Conservation (phyloP, 2,888 invertebrate genomes). For the Byasa hedistus region DNA sequence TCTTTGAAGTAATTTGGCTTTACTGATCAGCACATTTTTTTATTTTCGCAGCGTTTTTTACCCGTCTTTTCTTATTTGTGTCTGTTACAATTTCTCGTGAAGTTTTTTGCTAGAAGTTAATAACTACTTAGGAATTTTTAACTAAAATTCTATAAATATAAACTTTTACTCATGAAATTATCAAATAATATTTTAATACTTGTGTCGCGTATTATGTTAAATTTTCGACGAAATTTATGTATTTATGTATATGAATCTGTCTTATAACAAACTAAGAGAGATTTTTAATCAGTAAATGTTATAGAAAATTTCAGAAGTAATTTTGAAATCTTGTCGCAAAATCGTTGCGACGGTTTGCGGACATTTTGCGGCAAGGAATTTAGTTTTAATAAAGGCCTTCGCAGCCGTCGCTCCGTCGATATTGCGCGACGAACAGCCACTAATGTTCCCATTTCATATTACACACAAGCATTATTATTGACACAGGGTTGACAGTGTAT, state of each 20-base stretch:
- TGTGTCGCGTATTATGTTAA: not conserved
- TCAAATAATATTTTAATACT: no score
- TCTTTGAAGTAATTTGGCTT: constrained; percentile 4
- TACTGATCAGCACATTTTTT: not conserved
- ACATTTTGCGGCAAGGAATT: constrained; percentile 73
- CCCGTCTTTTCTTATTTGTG: not conserved
- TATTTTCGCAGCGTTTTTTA: not conserved
- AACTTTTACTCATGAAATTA: no score
- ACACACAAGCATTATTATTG: constrained; percentile 72
- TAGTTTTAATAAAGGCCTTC: constrained; percentile 77
- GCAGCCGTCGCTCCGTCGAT: constrained; percentile 69
- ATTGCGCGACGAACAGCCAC: constrained; percentile 72
- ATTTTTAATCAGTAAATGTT: not conserved
- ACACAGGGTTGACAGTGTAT: constrained; percentile 70
- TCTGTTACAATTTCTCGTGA: not conserved
- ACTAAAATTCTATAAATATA: no score
- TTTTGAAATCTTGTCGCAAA: constrained; percentile 32
- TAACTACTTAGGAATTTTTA: not conserved
- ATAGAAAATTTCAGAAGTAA: constrained; percentile 2
- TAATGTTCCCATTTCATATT: constrained; percentile 74
- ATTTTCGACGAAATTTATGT: not conserved
- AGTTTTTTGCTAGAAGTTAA: not conserved
- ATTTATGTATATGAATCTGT: not conserved
- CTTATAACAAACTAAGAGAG: no score
- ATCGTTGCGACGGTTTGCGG: constrained; percentile 58